These are phyloP conservation scores for Helicoverpa assulta DNA, from an alignment of 2,888 invertebrate genomes.

Conservation along the genomic window DNA sequence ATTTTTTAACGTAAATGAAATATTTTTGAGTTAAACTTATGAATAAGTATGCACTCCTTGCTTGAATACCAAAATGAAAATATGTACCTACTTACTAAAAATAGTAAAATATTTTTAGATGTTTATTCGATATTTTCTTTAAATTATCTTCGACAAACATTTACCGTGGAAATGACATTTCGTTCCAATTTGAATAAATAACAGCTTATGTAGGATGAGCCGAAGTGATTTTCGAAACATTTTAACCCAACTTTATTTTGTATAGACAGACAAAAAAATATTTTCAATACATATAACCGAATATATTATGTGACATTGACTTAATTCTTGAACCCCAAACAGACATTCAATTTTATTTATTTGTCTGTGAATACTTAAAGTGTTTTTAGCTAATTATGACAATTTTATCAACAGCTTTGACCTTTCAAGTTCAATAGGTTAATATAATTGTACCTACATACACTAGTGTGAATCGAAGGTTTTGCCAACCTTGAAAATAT, in stretches of 20 bases:
- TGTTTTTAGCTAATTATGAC: background rate
- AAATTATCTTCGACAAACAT: background rate
- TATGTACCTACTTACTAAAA: too few relatives aligned
- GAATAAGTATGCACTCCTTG: too few relatives aligned
- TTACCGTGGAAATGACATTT: background rate
- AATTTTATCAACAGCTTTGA: conserved; percentile 1
- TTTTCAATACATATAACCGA: background rate
- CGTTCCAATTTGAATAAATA: background rate
- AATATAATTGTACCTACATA: background rate
- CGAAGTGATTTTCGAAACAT: background rate
- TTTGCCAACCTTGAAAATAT: background rate
- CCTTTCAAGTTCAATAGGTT: conserved; percentile 2
- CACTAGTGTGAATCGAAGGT: background rate
- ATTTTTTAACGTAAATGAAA: too few relatives aligned
- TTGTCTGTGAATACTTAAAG: background rate
- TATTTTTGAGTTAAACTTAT: too few relatives aligned
- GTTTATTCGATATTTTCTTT: background rate
- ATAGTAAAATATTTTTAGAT: too few relatives aligned
- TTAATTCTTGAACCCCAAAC: background rate
- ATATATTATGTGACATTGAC: background rate
- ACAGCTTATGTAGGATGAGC: background rate
- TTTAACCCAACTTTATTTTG: background rate
- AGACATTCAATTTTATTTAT: background rate
- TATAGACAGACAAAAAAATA: background rate
- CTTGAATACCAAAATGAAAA: too few relatives aligned